Base-by-base conservation (phyloP, 2,113 vertebrate species). In the Gorsachius goisagi region DNA sequence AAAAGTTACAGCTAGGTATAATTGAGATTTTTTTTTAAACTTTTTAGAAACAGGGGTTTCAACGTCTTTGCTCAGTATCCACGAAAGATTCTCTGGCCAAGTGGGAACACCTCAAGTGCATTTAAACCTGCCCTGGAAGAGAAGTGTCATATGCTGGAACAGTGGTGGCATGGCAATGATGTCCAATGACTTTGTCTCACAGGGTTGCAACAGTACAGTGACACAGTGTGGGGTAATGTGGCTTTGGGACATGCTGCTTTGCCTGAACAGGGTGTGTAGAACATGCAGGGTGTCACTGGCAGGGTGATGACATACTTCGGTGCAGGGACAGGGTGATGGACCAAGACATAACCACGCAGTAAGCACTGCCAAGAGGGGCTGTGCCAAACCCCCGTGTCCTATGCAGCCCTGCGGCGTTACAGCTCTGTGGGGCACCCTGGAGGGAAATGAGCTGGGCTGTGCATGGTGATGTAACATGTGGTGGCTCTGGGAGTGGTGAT, bases 391-490 rank as follows among this genome's bases (percentile, higher is more conserved):
- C 7, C 2, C 0, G 9, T 16, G 28, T 4, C 12, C 2, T 30
- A 30, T 22, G 5, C 78, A 41, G 18, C 11, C 20, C 30, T 2
- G 3, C 0, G 6, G 24, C 13, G 13, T 20, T 19, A 32, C 27
- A 22, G 56, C 3, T 49, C 21, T 9, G 32, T 1, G 2, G 53
- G 32, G 7, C 13, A 53, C 4, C 4, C 13, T 6, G 7, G 6
- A 9, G 28, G 8, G 12, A 81, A 64, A 21, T 0, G 4, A 35
- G 24, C 33, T 33, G 33, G 14, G 17, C 17, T 26, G 5, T 2
- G 6, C 13, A 1, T 3, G 5, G 9, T 10, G 67, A 55, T 6
- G 28, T 6, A 19, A 44, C 0, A 1, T 9, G 30, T 0, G 9
- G 30, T 9, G 7, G 23, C 21, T 4, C n/a, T 18, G 39, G n/a